These are phyloP conservation scores for Platanista minor DNA, from an alignment of 2,113 vertebrate species.

Conservation along the genomic window DNA sequence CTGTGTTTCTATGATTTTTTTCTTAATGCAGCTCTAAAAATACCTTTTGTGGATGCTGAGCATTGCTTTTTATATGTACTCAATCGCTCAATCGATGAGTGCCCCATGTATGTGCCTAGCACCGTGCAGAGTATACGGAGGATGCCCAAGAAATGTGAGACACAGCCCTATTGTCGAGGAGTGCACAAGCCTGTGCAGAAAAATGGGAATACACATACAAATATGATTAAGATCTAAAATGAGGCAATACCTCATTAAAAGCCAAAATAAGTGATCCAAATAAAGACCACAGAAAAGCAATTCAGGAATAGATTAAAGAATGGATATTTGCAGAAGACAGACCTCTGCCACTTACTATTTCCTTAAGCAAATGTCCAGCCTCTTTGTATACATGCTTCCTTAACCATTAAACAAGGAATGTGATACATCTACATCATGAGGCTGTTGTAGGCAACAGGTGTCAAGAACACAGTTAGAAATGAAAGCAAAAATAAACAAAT, in stretches of 20 bases:
- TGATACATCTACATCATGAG: background rate
- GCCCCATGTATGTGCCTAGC: background rate
- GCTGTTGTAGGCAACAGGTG: background rate
- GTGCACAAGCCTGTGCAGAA: background rate
- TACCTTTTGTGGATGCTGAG: background rate
- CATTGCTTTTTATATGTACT: background rate
- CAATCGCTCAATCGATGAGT: background rate
- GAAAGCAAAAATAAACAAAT: background rate
- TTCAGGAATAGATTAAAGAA: background rate
- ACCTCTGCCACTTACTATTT: background rate
- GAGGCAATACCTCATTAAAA: background rate
- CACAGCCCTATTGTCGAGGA: background rate
- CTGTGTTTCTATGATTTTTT: background rate
- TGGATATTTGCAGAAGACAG: background rate
- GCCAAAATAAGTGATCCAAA: background rate
- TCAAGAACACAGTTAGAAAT: background rate
- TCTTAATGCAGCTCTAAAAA: conserved; percentile 8
- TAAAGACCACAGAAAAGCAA: background rate
- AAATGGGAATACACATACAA: background rate
- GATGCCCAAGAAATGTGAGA: background rate
- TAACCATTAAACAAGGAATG: background rate
- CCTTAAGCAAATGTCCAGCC: background rate
- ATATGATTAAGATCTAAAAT: background rate
- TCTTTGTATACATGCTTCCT: background rate
- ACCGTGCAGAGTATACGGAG: background rate